Conservation (phyloP, 2,113 vertebrate genomes). For the Illadopsis cleaveri region DNA sequence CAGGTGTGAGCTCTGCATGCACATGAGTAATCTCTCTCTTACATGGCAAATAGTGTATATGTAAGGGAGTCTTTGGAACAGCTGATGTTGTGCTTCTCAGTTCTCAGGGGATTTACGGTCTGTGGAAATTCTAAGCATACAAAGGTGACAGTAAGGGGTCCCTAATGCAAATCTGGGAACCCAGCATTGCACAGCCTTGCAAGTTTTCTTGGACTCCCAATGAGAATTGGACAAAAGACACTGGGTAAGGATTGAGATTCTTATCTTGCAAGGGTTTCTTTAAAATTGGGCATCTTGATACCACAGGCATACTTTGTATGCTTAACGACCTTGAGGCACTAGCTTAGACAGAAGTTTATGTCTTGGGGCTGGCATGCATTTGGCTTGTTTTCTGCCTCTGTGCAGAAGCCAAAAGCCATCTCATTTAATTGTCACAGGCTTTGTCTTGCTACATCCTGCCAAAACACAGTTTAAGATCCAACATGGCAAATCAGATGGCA, state of each 20-base stretch:
- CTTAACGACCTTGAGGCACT: background rate
- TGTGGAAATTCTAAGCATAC: background rate
- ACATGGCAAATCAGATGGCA: background rate
- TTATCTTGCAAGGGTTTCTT: background rate
- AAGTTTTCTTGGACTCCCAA: background rate
- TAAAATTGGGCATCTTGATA: background rate
- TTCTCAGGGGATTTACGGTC: rapidly evolving
- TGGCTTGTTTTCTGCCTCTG: background rate
- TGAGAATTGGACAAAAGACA: background rate
- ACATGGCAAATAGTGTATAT: background rate
- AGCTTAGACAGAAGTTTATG: background rate
- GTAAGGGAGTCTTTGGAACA: background rate
- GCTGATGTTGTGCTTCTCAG: background rate
- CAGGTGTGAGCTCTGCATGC: background rate
- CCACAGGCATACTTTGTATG: background rate
- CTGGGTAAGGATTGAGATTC: background rate
- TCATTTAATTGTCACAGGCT: background rate
- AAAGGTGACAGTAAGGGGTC: background rate
- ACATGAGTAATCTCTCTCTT: rapidly evolving
- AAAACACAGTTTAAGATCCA: background rate
- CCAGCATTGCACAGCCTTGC: background rate
- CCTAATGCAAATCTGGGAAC: background rate
- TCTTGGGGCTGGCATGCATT: background rate
- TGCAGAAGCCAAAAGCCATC: background rate
- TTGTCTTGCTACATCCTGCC: background rate